Conservation (phyloP, 2,888 invertebrate genomes). For the Euproctis similis region DNA sequence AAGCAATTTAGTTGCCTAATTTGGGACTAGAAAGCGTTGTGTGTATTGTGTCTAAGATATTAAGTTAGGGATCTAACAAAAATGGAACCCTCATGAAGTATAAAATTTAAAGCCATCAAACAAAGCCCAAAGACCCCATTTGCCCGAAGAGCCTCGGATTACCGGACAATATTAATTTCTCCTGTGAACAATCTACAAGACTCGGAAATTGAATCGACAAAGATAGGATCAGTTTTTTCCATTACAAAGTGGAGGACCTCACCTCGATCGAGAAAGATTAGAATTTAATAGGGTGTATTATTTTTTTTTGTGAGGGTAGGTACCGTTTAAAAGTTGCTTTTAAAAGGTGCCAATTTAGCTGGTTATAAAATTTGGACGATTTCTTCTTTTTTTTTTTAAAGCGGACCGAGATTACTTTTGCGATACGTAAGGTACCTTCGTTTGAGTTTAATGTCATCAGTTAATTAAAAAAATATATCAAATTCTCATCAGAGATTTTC, state of each 20-base stretch:
- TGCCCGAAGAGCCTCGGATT: slow-evolving; percentile 21
- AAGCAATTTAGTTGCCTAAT: too few species aligned
- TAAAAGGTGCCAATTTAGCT: slow-evolving; percentile 9
- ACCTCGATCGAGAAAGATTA: slow-evolving; percentile 28
- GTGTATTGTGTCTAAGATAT: too few species aligned
- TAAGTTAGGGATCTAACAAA: too few species aligned
- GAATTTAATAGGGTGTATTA: slow-evolving; percentile 39
- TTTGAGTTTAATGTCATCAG: too few species aligned
- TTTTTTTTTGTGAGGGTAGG: slow-evolving; percentile 28
- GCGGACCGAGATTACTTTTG: too few species aligned
- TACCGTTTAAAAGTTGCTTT: slow-evolving; percentile 13
- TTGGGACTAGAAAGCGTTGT: too few species aligned
- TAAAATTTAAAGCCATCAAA: slow-evolving; percentile 7
- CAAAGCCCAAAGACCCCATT: slow-evolving; percentile 13
- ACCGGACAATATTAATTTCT: slow-evolving; percentile 35
- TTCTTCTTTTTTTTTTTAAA: too few species aligned
- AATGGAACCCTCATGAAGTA: too few species aligned
- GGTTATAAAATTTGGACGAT: slow-evolving; percentile 9
- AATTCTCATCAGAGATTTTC: too few species aligned
- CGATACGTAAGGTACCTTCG: too few species aligned
- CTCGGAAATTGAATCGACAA: slow-evolving; percentile 39
- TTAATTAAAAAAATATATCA: too few species aligned
- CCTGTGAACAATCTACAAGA: slow-evolving; percentile 29
- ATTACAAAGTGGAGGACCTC: slow-evolving; percentile 37
- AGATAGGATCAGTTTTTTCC: slow-evolving; percentile 44